Evolutionary conservation across 1,140 invertebrate genomes (phyloP).

Genomic region (Hyposmocoma kahamanoa): DNA sequence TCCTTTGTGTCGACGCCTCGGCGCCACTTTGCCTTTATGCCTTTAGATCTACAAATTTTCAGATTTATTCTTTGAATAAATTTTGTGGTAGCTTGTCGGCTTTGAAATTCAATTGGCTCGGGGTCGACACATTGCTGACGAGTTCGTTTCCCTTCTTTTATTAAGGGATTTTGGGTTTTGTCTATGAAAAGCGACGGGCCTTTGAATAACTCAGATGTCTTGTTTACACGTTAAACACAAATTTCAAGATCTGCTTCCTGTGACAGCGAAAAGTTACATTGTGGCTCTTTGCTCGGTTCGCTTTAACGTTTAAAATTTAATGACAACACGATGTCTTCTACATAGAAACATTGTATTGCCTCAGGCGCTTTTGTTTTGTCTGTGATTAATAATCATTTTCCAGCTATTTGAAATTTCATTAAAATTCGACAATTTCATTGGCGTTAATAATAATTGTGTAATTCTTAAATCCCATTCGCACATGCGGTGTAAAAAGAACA

Average conservation of each 20-base stretch:
- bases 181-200: conserved; percentile 22
- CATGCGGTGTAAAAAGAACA: conserved; percentile 2
- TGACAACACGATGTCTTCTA: too few species aligned
- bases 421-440: too few species aligned
- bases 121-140: conserved; percentile 67
- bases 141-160: conserved; percentile 49
- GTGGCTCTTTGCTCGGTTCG: too few species aligned
- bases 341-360: too few species aligned
- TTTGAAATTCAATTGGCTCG: conserved; percentile 72
- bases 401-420: too few species aligned
- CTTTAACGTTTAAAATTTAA: too few species aligned
- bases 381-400: too few species aligned
- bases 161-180: conserved; percentile 41
- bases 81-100: conserved; percentile 69
- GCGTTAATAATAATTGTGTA: too few species aligned
- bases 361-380: too few species aligned
- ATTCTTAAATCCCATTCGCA: too few species aligned
- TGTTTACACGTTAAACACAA: conserved; percentile 24
- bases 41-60: conserved; percentile 73
- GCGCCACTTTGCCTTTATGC: conserved; percentile 66
- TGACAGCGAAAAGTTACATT: too few species aligned
- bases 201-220: conserved; percentile 20
- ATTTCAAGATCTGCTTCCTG: conserved; percentile 18
- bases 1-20: conserved; percentile 68
- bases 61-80: conserved; percentile 74